Percentiles rank a stretch among this genome's conserved stretches.
Conservation (phyloP, 2,888 invertebrate genomes). For the Eupsilia transversa region DNA sequence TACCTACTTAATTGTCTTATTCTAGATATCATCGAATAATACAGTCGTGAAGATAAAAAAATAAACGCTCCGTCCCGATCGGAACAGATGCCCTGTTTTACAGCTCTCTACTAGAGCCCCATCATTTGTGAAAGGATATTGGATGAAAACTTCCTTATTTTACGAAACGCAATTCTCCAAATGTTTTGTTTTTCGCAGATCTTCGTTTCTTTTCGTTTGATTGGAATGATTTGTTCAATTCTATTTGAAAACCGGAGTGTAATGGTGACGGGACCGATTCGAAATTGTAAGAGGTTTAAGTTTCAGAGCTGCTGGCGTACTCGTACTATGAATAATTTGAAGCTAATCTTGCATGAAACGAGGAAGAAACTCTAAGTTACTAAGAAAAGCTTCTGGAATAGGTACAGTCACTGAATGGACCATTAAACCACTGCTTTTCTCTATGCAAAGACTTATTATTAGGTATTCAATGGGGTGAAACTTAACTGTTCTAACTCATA, state of each 20-base stretch:
- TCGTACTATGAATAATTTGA: conserved; percentile 48
- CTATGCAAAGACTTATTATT: background rate
- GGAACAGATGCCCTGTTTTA: conserved; percentile 62
- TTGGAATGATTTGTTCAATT: conserved; percentile 52
- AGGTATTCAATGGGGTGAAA: background rate
- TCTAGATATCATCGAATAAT: conserved; percentile 24
- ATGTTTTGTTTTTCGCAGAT: conserved; percentile 60
- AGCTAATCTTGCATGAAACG: conserved; percentile 56
- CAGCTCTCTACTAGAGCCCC: conserved; percentile 33
- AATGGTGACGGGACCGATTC: conserved; percentile 24
- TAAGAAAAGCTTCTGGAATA: conserved; percentile 27
- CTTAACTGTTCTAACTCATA: no score
- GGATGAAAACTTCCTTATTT: conserved; percentile 58
- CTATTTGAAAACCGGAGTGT: conserved; percentile 44
- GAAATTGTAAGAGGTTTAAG: conserved; percentile 33
- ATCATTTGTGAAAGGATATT: conserved; percentile 64
- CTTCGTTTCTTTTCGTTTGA: conserved; percentile 40
- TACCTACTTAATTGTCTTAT: background rate
- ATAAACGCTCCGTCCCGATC: conserved; percentile 35
- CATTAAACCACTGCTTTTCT: conserved; percentile 29
- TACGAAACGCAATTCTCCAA: conserved; percentile 59
- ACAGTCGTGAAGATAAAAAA: conserved; percentile 44
- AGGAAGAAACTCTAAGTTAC: conserved; percentile 34
- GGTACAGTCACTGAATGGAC: conserved; percentile 28
- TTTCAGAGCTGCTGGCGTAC: conserved; percentile 26